phyloP scores from a whole-genome alignment of 2,113 vertebrate species.

The Puntigrus tetrazona region DNA sequence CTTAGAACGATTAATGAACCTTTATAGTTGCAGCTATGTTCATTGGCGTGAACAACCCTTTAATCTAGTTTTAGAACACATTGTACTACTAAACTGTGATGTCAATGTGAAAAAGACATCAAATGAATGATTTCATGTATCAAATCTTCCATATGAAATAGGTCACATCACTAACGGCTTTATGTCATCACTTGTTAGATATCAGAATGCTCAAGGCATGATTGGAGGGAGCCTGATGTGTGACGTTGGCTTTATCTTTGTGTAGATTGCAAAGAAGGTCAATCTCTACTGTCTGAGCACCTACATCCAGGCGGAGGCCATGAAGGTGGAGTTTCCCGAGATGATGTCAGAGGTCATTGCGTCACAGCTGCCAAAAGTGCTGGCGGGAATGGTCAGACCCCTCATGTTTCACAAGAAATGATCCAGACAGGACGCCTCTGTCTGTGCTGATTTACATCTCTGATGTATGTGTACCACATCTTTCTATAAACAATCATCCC shows the following conservation, averaged over 20 bases:
- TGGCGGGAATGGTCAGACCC: constrained; percentile 97
- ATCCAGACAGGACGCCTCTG: not conserved
- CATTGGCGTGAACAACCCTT: not conserved
- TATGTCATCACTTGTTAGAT: not conserved
- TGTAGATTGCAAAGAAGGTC: constrained; percentile 94
- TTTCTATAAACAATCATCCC: not conserved
- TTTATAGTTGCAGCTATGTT: not conserved
- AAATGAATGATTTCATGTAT: not conserved
- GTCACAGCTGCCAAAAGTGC: constrained; percentile 94
- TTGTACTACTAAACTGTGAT: not conserved
- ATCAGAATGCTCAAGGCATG: not conserved
- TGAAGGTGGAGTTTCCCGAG: constrained; percentile 96
- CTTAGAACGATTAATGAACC: not conserved
- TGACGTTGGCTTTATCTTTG: constrained; percentile 41
- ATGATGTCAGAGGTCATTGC: constrained; percentile 99
- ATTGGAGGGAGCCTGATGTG: not conserved
- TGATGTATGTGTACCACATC: not conserved
- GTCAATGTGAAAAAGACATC: not conserved
- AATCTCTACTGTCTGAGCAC: constrained; percentile 96
- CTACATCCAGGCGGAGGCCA: constrained; percentile 91
- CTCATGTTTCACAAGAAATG: constrained; percentile 95
- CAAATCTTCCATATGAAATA: not conserved
- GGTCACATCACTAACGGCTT: not conserved
- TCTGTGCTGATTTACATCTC: not conserved
- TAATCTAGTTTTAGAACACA: constrained; percentile 3